Percentiles rank a stretch among this genome's conserved stretches.
Conservation (phyloP, 30 jellyfish, hydroid and myxozoan genomes). For the Mastigias papua region DNA sequence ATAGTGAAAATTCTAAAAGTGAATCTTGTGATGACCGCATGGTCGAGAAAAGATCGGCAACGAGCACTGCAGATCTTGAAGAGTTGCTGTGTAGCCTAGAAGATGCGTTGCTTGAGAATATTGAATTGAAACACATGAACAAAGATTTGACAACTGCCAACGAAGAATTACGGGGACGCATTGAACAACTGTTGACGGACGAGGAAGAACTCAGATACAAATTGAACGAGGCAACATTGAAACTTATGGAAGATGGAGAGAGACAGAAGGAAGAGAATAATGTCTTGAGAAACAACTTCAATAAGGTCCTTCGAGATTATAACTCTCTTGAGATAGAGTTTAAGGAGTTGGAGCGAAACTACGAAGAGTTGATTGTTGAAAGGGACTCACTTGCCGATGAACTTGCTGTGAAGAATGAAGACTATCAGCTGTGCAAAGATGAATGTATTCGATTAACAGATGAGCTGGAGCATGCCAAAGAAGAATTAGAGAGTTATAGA, state of each 20-base stretch:
- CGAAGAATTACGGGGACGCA: conserved; percentile 57
- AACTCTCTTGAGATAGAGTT: conserved; percentile 62
- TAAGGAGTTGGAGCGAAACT: conserved; percentile 42
- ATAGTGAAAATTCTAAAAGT: neutral
- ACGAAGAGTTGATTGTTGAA: conserved; percentile 59
- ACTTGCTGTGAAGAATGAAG: conserved; percentile 52
- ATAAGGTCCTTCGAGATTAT: conserved; percentile 62
- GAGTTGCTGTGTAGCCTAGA: conserved; percentile 39
- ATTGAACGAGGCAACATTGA: conserved; percentile 48
- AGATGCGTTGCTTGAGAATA: conserved; percentile 61
- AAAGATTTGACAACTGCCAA: conserved; percentile 27
- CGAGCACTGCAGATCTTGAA: conserved; percentile 18
- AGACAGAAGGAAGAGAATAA: conserved; percentile 71
- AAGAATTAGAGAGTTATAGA: conserved; percentile 19
- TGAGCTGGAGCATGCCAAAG: conserved; percentile 34
- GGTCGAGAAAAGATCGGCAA: neutral
- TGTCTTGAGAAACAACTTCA: conserved; percentile 66
- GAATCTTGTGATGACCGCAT: neutral
- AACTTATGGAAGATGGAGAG: conserved; percentile 61
- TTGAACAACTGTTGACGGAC: conserved; percentile 51
- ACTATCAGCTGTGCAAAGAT: conserved; percentile 25
- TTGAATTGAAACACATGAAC: conserved; percentile 62
- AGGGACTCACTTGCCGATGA: conserved; percentile 54
- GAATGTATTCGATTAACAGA: conserved; percentile 41
- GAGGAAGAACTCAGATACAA: conserved; percentile 66